A percentile compares a stretch with the other conserved stretches of the same genome.
phyloP scores from a whole-genome alignment of 23 tunicate genomes.

The Styela clava region DNA sequence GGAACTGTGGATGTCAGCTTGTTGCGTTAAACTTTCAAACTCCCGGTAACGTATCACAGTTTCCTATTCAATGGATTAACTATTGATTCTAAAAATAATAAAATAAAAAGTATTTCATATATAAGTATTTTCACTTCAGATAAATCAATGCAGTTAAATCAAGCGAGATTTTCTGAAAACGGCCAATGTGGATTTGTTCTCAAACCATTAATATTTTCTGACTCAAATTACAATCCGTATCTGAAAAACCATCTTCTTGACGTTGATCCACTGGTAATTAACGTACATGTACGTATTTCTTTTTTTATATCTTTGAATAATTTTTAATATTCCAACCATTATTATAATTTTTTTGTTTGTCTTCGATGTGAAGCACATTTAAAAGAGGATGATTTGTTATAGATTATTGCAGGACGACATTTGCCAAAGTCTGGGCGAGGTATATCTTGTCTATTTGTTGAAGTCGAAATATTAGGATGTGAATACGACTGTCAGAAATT shows the following conservation, averaged over 20 bases:
- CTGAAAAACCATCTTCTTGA: conserved; percentile 18
- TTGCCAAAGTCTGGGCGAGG: conserved; percentile 80
- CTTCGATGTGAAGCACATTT: neutral
- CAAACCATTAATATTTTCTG: conserved; percentile 29
- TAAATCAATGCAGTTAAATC: conserved; percentile 70
- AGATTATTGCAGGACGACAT: conserved; percentile 80
- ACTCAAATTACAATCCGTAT: conserved; percentile 35
- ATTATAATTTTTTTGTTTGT: neutral
- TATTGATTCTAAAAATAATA: neutral
- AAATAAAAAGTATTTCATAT: neutral
- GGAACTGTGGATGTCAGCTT: conserved; percentile 70
- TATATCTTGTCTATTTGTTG: conserved; percentile 75
- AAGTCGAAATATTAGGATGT: conserved; percentile 79
- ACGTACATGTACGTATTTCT: conserved; percentile 52
- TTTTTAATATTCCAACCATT: neutral
- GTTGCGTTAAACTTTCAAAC: conserved; percentile 75
- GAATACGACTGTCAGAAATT: conserved; percentile 73
- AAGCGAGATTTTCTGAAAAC: conserved; percentile 56
- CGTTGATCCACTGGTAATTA: conserved; percentile 43
- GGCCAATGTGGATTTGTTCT: conserved; percentile 56
- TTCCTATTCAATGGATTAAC: neutral
- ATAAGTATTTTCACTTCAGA: no score
- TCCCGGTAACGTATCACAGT: conserved; percentile 27
- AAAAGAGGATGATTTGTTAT: no score
- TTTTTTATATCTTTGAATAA: neutral